Evolutionary conservation across 2,797 vertebrate species (phyloP).

Genomic region (Bradypus variegatus): DNA sequence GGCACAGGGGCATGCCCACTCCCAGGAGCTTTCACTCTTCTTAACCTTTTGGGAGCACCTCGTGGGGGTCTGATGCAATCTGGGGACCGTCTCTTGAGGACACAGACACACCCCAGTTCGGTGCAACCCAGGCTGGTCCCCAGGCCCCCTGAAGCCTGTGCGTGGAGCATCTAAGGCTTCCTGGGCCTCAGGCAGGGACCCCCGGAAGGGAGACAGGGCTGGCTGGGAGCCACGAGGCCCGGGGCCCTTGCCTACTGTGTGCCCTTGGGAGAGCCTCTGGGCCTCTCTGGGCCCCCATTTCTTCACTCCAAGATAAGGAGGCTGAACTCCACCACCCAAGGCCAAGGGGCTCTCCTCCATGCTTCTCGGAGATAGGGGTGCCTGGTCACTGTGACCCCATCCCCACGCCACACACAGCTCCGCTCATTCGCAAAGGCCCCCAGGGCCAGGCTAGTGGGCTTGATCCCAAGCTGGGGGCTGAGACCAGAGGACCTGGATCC

Average conservation of each 20-base stretch:
- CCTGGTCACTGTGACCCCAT: neutral
- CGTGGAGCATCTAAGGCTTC: neutral
- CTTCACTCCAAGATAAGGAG: neutral
- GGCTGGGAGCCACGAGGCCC: too few relatives aligned
- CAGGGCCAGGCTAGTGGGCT: neutral
- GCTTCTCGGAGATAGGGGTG: neutral
- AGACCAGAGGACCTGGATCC: neutral
- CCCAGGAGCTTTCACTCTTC: neutral
- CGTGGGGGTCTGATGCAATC: neutral
- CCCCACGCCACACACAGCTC: neutral
- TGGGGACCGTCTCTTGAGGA: neutral
- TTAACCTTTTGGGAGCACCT: neutral
- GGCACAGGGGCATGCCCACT: too few relatives aligned
- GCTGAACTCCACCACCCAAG: neutral
- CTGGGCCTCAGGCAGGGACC: too few relatives aligned
- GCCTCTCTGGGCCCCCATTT: neutral
- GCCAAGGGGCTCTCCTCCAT: neutral
- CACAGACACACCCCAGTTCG: neutral
- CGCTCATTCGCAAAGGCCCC: neutral
- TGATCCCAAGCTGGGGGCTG: neutral
- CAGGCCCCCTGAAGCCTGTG: neutral
- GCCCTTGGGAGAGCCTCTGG: neutral
- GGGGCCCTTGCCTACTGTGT: neutral
- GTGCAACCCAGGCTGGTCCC: accelerated
- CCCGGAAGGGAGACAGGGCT: neutral